Evolutionary conservation across 1,140 invertebrate species (phyloP).

Genomic region (Drosophila miranda): DNA sequence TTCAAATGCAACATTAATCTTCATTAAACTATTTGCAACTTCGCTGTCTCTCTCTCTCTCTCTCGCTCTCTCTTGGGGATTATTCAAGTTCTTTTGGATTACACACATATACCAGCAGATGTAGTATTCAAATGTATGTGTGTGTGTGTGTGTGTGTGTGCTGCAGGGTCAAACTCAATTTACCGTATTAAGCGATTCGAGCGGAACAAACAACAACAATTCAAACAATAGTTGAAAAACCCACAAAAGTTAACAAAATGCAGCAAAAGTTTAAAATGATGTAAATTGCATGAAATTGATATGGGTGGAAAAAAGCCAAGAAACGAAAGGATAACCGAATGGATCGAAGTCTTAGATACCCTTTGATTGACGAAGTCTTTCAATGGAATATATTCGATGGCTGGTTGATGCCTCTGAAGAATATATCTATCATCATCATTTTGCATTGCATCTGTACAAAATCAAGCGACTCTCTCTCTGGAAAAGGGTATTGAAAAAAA

Average conservation of each 20-base stretch:
- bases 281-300: slow-evolving; percentile 51
- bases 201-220: slow-evolving; percentile 23
- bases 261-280: slow-evolving; percentile 40
- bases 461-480: neutral
- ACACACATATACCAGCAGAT: too few species aligned
- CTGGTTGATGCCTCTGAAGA: too few species aligned
- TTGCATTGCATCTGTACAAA: too few species aligned
- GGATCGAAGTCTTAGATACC: too few species aligned
- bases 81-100: slow-evolving; percentile 3
- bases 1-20: slow-evolving; percentile 63
- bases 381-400: too few species aligned
- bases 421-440: too few species aligned
- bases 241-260: slow-evolving; percentile 43
- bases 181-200: slow-evolving; percentile 45
- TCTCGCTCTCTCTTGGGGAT: slow-evolving; percentile 10
- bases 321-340: neutral
- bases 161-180: slow-evolving; percentile 44
- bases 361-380: too few species aligned
- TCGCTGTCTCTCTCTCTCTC: neutral
- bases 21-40: slow-evolving; percentile 62
- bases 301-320: slow-evolving; percentile 1
- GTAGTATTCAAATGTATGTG: slow-evolving; percentile 7
- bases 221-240: slow-evolving; percentile 17
- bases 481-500: slow-evolving; percentile 7
- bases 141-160: neutral